phyloP scores from a whole-genome alignment of 92 coral and sea anemone species.

The Palythoa caribaeorum region DNA sequence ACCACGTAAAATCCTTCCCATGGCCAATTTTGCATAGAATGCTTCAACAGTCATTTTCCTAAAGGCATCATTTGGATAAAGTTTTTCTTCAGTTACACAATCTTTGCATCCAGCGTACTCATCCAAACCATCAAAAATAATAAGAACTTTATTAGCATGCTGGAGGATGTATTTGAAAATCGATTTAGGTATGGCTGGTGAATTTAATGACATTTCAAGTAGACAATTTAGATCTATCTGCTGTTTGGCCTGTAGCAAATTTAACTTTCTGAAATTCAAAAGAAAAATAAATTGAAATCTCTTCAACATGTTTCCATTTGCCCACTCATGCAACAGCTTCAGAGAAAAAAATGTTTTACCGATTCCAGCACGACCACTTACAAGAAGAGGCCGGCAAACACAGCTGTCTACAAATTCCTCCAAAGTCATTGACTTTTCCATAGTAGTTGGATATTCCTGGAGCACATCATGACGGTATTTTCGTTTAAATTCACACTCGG shows the following conservation, averaged over 20 bases:
- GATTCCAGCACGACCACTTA: slow-evolving; percentile 30
- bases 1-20: slow-evolving; percentile 59
- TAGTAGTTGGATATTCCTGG: background rate
- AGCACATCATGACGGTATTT: slow-evolving; percentile 23
- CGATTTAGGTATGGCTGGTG: background rate
- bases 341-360: slow-evolving; percentile 28
- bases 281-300: slow-evolving; percentile 52
- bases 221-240: background rate
- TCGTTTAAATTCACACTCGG: background rate
- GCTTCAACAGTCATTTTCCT: slow-evolving; percentile 42
- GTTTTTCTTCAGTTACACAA: slow-evolving; percentile 11
- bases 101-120: slow-evolving; percentile 27
- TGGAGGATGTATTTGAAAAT: slow-evolving; percentile 35
- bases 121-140: slow-evolving; percentile 64
- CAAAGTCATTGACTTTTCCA: slow-evolving; percentile 1
- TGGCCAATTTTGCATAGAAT: slow-evolving; percentile 43
- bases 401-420: background rate
- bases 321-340: slow-evolving; percentile 32
- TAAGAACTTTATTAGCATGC: slow-evolving; percentile 50
- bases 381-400: slow-evolving; percentile 7
- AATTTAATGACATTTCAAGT: slow-evolving; percentile 1
- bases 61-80: background rate
- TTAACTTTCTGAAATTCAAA: slow-evolving; percentile 53
- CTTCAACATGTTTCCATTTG: slow-evolving; percentile 24
- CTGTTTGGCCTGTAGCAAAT: slow-evolving; percentile 30